phyloP scores from a whole-genome alignment of 2,888 invertebrate genomes.

The Chymomyza fuscimana region DNA sequence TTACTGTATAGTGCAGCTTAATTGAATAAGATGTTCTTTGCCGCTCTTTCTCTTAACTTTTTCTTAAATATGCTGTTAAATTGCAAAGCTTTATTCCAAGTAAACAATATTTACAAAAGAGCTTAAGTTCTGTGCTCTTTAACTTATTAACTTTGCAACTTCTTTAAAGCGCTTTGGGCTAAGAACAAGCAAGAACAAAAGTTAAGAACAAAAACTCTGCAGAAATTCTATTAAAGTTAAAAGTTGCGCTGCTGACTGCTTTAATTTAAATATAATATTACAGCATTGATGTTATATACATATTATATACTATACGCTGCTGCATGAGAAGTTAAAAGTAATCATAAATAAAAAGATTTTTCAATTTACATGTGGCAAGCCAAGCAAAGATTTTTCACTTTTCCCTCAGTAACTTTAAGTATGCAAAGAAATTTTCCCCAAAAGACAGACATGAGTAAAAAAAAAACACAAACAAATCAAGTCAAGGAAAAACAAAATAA shows the following conservation, averaged over 20 bases:
- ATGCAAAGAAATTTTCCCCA: neutral
- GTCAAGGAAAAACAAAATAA: neutral
- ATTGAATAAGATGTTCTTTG: neutral
- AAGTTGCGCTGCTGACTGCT: neutral
- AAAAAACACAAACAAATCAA: constrained; percentile 1
- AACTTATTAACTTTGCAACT: neutral
- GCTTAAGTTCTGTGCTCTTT: neutral
- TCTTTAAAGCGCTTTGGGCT: neutral
- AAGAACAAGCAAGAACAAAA: neutral
- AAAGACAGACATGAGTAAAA: neutral
- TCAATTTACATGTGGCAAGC: neutral
- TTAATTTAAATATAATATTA: neutral
- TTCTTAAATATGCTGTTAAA: too few relatives aligned
- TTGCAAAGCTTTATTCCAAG: too few relatives aligned
- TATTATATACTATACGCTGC: neutral
- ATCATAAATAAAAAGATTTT: neutral
- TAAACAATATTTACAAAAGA: too few relatives aligned
- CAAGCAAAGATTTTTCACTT: neutral
- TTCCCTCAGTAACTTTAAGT: neutral
- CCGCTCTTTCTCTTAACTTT: neutral
- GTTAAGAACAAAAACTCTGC: neutral
- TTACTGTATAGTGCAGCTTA: too few relatives aligned
- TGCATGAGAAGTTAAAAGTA: neutral
- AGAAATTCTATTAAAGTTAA: neutral
- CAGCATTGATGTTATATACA: neutral